These are phyloP conservation scores for Oryzaephilus surinamensis DNA, from an alignment of 1,140 invertebrate species.

Conservation along the genomic window DNA sequence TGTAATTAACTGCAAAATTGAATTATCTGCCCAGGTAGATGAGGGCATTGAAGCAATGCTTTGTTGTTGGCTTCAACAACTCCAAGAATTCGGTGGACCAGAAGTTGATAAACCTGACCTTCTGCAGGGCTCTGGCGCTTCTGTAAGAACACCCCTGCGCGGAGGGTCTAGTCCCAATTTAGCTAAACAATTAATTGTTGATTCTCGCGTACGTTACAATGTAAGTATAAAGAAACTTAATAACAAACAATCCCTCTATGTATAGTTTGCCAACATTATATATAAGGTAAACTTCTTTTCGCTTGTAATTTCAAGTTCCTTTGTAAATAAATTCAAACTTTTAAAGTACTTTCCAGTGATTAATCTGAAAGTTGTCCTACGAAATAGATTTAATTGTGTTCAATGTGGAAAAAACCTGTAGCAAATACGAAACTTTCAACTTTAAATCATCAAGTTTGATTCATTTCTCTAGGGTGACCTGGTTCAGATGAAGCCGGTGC, in stretches of 20 bases:
- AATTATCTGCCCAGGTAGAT: constrained; percentile 65
- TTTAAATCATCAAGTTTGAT: constrained; percentile 1
- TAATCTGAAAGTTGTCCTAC: not conserved
- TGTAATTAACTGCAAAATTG: too few species aligned
- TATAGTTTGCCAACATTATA: too few species aligned
- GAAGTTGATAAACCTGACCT: constrained; percentile 74
- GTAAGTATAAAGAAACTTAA: constrained; percentile 43
- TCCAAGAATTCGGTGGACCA: constrained; percentile 67
- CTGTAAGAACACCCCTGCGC: constrained; percentile 35
- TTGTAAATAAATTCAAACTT: not conserved
- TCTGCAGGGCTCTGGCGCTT: constrained; percentile 57
- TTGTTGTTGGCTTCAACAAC: constrained; percentile 67
- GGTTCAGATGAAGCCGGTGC: constrained; percentile 69
- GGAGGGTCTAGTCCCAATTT: constrained; percentile 46
- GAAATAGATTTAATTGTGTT: not conserved
- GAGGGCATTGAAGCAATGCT: constrained; percentile 74
- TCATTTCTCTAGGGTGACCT: constrained; percentile 62
- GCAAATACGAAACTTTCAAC: too few species aligned
- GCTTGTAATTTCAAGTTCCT: too few species aligned
- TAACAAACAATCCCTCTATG: too few species aligned
- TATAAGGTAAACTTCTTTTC: too few species aligned
- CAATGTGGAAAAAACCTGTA: too few species aligned
- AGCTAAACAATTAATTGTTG: constrained; percentile 51
- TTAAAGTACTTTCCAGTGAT: not conserved
- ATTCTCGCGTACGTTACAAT: constrained; percentile 67